These are phyloP conservation scores for Lepidostoma basale DNA, from an alignment of 1,140 invertebrate genomes.

Conservation along the genomic window DNA sequence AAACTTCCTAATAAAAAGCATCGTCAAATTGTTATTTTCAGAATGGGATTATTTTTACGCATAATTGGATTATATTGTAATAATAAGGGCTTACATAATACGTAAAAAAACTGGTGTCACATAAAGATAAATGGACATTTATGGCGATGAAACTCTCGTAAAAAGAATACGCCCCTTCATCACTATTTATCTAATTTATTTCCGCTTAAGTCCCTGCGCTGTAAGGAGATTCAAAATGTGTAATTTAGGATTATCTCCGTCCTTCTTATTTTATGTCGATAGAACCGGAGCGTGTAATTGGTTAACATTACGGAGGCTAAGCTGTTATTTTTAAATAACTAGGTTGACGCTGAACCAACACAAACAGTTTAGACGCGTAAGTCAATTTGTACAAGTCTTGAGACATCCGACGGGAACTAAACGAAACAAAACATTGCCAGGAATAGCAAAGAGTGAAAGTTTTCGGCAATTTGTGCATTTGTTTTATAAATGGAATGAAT, in stretches of 20 bases:
- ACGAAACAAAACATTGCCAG: constrained; percentile 8
- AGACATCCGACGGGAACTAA: constrained; percentile 13
- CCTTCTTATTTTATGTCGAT: constrained; percentile 15
- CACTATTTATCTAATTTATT: not conserved
- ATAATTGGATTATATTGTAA: too few species aligned
- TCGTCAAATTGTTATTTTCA: too few species aligned
- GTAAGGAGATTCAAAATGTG: constrained; percentile 3
- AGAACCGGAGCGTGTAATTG: constrained; percentile 15
- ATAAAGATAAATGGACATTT: not conserved
- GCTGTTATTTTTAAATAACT: constrained; percentile 28
- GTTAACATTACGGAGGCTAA: constrained; percentile 13
- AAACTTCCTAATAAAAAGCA: too few species aligned
- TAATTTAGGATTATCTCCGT: constrained; percentile 16
- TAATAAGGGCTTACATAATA: too few species aligned
- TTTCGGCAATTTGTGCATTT: too few species aligned
- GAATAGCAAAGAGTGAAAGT: too few species aligned
- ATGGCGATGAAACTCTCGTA: not conserved
- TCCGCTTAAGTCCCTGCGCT: not conserved
- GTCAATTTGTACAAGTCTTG: constrained; percentile 16
- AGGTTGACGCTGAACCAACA: constrained; percentile 9
- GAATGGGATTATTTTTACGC: too few species aligned
- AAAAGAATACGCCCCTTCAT: constrained; percentile 1
- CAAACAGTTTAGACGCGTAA: constrained; percentile 21
- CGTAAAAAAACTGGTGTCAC: too few species aligned
- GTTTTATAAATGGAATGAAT: too few species aligned